Conservation (phyloP, 2,797 vertebrate species). For the Trematomus bernacchii region DNA sequence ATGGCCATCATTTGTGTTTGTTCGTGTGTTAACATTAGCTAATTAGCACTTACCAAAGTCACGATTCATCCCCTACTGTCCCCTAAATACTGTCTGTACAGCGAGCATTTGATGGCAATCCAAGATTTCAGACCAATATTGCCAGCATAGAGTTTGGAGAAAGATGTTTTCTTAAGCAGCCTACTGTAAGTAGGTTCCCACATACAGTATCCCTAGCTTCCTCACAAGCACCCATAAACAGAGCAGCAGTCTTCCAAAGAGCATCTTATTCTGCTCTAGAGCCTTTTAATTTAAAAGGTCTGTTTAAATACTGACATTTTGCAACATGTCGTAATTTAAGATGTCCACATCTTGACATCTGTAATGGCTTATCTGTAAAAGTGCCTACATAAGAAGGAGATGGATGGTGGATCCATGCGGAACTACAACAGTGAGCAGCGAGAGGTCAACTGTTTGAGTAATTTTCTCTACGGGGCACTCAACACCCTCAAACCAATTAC, state of each 20-base stretch:
- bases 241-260: background rate
- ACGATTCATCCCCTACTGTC: background rate
- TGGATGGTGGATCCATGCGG: constrained; percentile 39
- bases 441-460: constrained; percentile 64
- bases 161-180: background rate
- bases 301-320: constrained; percentile 29
- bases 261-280: background rate
- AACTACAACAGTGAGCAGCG: constrained; percentile 20
- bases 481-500: constrained; percentile 79
- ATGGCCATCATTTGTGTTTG: too few relatives aligned
- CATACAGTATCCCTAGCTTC: background rate
- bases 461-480: constrained; percentile 61
- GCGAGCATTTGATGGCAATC: too few relatives aligned
- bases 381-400: constrained; percentile 23
- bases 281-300: constrained; percentile 11
- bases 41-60: background rate
- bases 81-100: background rate
- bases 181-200: background rate
- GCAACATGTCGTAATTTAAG: background rate
- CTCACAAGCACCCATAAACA: background rate
- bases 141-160: background rate
- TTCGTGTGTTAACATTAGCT: background rate
- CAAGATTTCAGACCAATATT: too few relatives aligned
- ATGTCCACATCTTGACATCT: constrained; percentile 35
- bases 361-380: constrained; percentile 37